Percentiles rank a stretch among this genome's conserved stretches.
Conservation (phyloP, 2,888 invertebrate species). For the Ormyrus thymus region DNA sequence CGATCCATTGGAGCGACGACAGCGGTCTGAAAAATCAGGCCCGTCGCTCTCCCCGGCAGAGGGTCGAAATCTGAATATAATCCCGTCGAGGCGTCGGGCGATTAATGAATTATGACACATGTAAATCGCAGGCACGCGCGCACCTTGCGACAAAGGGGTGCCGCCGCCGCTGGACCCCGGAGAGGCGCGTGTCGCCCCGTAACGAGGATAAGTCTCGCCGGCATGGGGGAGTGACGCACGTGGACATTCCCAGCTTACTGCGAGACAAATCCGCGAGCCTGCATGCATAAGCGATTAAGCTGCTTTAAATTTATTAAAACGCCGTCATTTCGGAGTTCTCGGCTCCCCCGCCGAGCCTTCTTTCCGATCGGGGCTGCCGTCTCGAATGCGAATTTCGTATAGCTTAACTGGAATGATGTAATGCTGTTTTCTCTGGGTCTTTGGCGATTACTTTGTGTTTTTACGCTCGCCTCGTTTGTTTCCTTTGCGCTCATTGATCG, state of each 20-base stretch:
- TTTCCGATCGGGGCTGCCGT: too few species aligned
- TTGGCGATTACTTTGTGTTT: neutral
- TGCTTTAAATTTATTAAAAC: constrained; percentile 74
- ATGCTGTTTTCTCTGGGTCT: neutral
- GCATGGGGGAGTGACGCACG: constrained; percentile 63
- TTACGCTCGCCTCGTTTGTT: neutral
- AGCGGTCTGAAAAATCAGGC: neutral
- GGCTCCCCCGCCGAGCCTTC: too few species aligned
- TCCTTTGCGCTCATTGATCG: too few species aligned
- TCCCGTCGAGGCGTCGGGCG: constrained; percentile 31
- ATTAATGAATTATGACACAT: constrained; percentile 59
- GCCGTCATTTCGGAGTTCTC: constrained; percentile 64
- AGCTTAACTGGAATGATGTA: neutral
- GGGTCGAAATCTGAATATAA: constrained; percentile 47
- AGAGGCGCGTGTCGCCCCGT: constrained; percentile 39
- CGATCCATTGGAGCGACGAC: neutral
- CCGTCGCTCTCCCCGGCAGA: neutral
- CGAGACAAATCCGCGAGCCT: constrained; percentile 74
- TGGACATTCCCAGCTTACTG: constrained; percentile 75
- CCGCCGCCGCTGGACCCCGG: neutral
- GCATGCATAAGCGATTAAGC: constrained; percentile 74
- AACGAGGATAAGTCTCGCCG: constrained; percentile 47
- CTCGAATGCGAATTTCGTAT: neutral
- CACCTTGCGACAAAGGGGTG: constrained; percentile 63
- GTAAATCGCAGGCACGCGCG: constrained; percentile 56